These are phyloP conservation scores for Ips typographus DNA, from an alignment of 1,140 invertebrate species.

Conservation along the genomic window DNA sequence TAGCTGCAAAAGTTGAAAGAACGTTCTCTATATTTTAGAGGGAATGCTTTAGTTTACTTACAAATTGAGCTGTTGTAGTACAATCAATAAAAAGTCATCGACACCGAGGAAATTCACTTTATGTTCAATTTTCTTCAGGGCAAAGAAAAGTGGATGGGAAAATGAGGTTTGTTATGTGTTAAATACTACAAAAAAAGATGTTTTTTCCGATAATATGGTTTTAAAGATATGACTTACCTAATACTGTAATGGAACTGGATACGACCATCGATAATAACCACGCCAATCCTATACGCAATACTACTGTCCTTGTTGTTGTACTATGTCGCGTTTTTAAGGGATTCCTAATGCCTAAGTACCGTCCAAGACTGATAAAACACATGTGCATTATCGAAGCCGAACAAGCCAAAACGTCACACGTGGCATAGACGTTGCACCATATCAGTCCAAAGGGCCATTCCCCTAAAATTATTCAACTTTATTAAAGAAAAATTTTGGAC, in stretches of 20 bases:
- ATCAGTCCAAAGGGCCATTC: slow-evolving; percentile 86
- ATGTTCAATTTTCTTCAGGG: too few relatives aligned
- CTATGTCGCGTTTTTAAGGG: slow-evolving; percentile 79
- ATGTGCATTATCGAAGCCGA: slow-evolving; percentile 96
- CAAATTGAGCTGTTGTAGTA: too few relatives aligned
- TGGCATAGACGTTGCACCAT: slow-evolving; percentile 92
- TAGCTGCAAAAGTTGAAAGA: too few relatives aligned
- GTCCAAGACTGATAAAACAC: slow-evolving; percentile 92
- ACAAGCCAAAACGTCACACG: slow-evolving; percentile 92
- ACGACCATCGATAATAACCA: slow-evolving; percentile 86
- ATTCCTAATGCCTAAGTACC: slow-evolving; percentile 89
- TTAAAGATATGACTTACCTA: slow-evolving; percentile 62
- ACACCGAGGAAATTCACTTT: too few relatives aligned
- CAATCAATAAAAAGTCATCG: too few relatives aligned
- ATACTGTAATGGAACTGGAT: slow-evolving; percentile 82
- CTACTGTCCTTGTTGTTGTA: slow-evolving; percentile 74
- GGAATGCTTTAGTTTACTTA: too few relatives aligned
- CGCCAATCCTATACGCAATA: slow-evolving; percentile 80
- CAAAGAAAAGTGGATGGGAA: too few relatives aligned
- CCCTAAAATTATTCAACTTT: slow-evolving; percentile 61
- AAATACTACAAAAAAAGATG: too few relatives aligned
- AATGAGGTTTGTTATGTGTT: too few relatives aligned
- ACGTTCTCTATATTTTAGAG: too few relatives aligned
- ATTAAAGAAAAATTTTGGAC: slow-evolving; percentile 30
- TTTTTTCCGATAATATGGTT: too few relatives aligned